Percentiles rank a stretch among this genome's conserved stretches.
phyloP scores from a whole-genome alignment of 2,888 invertebrate species.

The Dusona sp. region DNA sequence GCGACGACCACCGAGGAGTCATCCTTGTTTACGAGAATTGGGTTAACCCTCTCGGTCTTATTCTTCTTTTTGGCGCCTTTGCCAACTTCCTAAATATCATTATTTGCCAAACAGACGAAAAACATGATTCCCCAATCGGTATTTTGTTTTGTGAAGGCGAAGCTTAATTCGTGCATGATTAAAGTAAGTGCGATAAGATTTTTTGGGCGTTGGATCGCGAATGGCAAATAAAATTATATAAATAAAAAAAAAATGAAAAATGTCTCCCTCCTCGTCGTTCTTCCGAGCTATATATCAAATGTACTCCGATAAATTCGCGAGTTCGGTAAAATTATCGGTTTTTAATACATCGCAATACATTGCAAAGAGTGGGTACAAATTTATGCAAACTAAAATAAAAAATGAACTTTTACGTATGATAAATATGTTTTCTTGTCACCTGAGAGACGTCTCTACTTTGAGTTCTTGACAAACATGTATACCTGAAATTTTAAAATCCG shows the following conservation, averaged over 20 bases:
- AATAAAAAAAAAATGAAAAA: neutral
- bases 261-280: neutral
- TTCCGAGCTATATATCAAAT: neutral
- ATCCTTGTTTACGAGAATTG: constrained; percentile 91
- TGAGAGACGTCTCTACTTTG: constrained; percentile 74
- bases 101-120: constrained; percentile 36
- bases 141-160: constrained; percentile 7
- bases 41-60: constrained; percentile 90
- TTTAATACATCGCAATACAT: neutral
- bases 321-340: constrained; percentile 24
- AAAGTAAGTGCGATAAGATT: neutral
- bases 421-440: constrained; percentile 73
- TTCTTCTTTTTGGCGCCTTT: constrained; percentile 88
- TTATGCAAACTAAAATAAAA: neutral
- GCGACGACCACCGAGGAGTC: constrained; percentile 86
- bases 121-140: constrained; percentile 76
- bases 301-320: constrained; percentile 33
- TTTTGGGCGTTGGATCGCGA: constrained; percentile 1
- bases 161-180: neutral
- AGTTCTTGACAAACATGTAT: constrained; percentile 77
- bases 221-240: neutral
- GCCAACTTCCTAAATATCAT: constrained; percentile 80
- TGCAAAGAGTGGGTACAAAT: neutral
- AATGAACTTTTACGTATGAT: neutral
- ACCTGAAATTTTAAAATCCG: constrained; percentile 78